Evolutionary conservation across 2,113 vertebrate genomes (phyloP).

Genomic region (Erythrocercus mccallii): DNA sequence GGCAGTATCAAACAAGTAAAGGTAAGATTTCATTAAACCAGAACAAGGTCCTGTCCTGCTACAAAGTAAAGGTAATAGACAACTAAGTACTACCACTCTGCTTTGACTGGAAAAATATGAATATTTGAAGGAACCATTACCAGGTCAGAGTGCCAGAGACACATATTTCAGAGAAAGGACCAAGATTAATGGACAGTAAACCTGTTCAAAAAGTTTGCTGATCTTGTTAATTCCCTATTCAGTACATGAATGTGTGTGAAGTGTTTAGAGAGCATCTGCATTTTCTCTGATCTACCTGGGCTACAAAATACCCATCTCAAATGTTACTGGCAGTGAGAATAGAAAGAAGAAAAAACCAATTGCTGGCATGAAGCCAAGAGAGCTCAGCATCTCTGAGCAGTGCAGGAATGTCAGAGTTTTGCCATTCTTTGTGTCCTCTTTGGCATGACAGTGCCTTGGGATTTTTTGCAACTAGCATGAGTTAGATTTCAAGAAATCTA

Average conservation of each 20-base stretch:
- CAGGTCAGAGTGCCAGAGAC: background rate
- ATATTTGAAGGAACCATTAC: background rate
- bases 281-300: background rate
- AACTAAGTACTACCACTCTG: background rate
- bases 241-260: background rate
- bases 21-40: background rate
- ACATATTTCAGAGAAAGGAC: background rate
- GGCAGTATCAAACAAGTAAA: background rate
- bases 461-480: background rate
- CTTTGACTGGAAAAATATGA: background rate
- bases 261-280: background rate
- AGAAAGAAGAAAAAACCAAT: background rate
- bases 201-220: background rate
- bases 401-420: accelerated
- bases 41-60: background rate
- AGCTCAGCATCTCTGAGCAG: background rate
- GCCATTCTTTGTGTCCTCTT: background rate
- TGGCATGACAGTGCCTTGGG: background rate
- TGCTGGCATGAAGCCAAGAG: background rate
- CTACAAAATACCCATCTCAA: background rate
- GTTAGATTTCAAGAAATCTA: background rate
- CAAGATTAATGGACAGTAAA: background rate
- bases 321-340: background rate
- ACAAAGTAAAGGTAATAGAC: background rate
- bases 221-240: background rate